A percentile compares a stretch with the other conserved stretches of the same genome.
Conservation (phyloP, 2,888 invertebrate species). For the Eilema sororculum region DNA sequence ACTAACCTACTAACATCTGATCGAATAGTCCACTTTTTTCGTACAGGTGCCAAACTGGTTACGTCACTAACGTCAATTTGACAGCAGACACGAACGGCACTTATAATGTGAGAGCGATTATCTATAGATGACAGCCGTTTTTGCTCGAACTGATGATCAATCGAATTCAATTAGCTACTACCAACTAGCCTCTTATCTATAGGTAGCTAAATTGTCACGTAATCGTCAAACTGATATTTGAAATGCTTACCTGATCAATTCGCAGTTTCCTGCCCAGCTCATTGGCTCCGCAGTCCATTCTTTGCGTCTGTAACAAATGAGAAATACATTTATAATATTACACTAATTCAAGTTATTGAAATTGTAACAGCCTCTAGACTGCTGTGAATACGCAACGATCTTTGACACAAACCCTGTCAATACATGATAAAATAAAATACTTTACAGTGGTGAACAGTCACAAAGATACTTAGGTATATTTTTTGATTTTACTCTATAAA, state of each 20-base stretch:
- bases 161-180: background rate
- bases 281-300: conserved; percentile 81
- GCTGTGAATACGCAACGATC: background rate
- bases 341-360: background rate
- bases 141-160: conserved; percentile 9
- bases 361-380: background rate
- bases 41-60: conserved; percentile 66
- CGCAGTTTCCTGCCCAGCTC: conserved; percentile 81
- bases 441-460: too few relatives aligned
- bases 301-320: conserved; percentile 79
- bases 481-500: background rate
- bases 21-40: conserved; percentile 51
- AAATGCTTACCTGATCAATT: conserved; percentile 75
- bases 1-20: conserved; percentile 58
- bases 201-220: background rate
- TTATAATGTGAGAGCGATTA: conserved; percentile 54
- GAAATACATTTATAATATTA: conserved; percentile 17
- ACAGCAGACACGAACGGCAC: conserved; percentile 69
- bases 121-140: conserved; percentile 31
- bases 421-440: background rate
- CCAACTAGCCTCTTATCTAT: background rate
- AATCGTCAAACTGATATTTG: conserved; percentile 25
- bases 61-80: conserved; percentile 60
- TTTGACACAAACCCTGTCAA: too few relatives aligned
- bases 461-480: too few relatives aligned